Percentiles rank a stretch among this genome's conserved stretches.
These are phyloP conservation scores for fruit fly (Drosophila melanogaster) DNA, from an alignment of 1,140 invertebrate species.

Conservation along the genomic window Release_6_plus_ISO1_MT NT_033779.5:9689501-9690000, in stretches of 20 bases:
- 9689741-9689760: slow-evolving; percentile 36
- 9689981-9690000: slow-evolving; percentile 58
- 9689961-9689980: slow-evolving; percentile 61
- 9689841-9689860: slow-evolving; percentile 45
- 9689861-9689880: slow-evolving; percentile 77
- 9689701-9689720: background rate
- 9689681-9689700: background rate
- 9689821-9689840: slow-evolving; percentile 31
- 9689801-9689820: slow-evolving; percentile 19
- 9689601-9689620: slow-evolving; percentile 38
- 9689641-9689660: background rate
- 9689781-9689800: background rate
- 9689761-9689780: slow-evolving; percentile 61
- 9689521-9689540: slow-evolving; percentile 66
- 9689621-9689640: background rate
- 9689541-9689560: slow-evolving; percentile 66
- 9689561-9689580: slow-evolving; percentile 79
- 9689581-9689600: slow-evolving; percentile 78
- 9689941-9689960: slow-evolving; percentile 25
- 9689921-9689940: slow-evolving; percentile 30
- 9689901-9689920: slow-evolving; percentile 60
- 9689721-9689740: slow-evolving; percentile 19
- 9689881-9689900: slow-evolving; percentile 82
- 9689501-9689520: slow-evolving; percentile 17
- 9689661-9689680: slow-evolving; percentile 12